These are phyloP conservation scores for Oriolus oriolus DNA, from an alignment of 2,113 vertebrate genomes.

Conservation along the genomic window DNA sequence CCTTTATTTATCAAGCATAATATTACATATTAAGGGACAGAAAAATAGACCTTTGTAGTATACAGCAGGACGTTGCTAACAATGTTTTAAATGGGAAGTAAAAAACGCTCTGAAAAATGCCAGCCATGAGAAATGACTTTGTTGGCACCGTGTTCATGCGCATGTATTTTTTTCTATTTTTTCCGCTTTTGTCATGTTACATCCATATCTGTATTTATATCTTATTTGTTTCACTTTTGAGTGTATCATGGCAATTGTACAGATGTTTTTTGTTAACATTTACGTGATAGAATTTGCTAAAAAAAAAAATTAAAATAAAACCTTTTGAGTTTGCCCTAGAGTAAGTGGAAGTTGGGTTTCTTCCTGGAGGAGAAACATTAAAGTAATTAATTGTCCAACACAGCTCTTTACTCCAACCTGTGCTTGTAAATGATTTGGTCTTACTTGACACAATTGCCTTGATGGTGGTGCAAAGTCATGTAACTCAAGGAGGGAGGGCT, in stretches of 20 bases:
- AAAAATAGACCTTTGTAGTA: slow-evolving; percentile 66
- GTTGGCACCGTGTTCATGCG: slow-evolving; percentile 77
- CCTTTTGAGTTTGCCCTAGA: slow-evolving; percentile 90
- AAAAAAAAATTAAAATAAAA: slow-evolving; percentile 70
- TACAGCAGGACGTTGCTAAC: slow-evolving; percentile 69
- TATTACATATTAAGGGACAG: slow-evolving; percentile 64
- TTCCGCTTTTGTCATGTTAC: slow-evolving; percentile 81
- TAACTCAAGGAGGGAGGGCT: neutral
- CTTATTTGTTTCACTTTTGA: slow-evolving; percentile 84
- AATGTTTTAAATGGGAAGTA: slow-evolving; percentile 67
- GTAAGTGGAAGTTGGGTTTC: slow-evolving; percentile 74
- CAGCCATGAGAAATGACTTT: slow-evolving; percentile 62
- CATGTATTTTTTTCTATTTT: slow-evolving; percentile 79
- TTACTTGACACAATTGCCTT: neutral
- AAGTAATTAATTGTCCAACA: neutral
- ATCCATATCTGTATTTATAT: slow-evolving; percentile 94
- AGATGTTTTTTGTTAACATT: slow-evolving; percentile 89
- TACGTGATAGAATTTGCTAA: slow-evolving; percentile 95
- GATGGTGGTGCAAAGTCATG: fast-evolving
- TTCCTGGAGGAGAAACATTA: neutral
- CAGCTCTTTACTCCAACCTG: neutral
- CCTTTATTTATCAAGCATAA: slow-evolving; percentile 72
- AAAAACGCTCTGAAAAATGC: slow-evolving; percentile 48
- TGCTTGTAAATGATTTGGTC: neutral
- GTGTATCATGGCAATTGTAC: slow-evolving; percentile 91